Conservation (phyloP, 2,888 invertebrate genomes). For the Mantis religiosa region DNA sequence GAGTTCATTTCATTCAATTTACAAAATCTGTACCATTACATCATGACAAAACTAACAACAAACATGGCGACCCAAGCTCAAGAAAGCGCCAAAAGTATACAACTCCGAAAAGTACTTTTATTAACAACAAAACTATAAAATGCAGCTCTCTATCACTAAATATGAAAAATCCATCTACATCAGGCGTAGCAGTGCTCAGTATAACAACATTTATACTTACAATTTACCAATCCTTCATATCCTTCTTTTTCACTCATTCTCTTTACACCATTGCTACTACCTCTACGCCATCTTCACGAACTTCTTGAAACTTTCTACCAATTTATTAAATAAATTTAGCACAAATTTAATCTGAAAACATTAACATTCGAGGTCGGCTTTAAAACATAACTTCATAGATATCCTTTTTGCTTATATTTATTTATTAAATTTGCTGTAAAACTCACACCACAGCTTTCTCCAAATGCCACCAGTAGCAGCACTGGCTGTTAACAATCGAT, state of each 20-base stretch:
- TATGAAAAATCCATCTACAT: not conserved
- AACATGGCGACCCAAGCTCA: conserved; percentile 21
- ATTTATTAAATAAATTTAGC: not conserved
- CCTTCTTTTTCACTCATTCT: not conserved
- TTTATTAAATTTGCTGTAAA: not conserved
- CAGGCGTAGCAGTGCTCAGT: not conserved
- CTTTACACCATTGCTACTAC: not conserved
- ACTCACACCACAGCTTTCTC: not conserved
- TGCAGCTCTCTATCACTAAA: not conserved
- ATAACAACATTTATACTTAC: not conserved
- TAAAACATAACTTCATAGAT: no score
- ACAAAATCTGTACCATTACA: no score
- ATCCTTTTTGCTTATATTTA: no score
- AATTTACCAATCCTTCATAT: not conserved
- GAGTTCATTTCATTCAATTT: not conserved
- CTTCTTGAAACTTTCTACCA: not conserved
- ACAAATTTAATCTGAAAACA: no score
- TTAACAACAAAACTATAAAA: not conserved
- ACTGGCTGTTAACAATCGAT: not conserved
- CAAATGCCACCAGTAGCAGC: not conserved
- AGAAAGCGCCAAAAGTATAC: conserved; percentile 17
- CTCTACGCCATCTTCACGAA: not conserved
- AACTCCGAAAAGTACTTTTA: not conserved
- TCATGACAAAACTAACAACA: conserved; percentile 11
- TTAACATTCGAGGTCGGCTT: no score